A percentile compares a stretch with the other conserved stretches of the same genome.
phyloP scores from a whole-genome alignment of 2,113 vertebrate species.

The Procavia capensis region DNA sequence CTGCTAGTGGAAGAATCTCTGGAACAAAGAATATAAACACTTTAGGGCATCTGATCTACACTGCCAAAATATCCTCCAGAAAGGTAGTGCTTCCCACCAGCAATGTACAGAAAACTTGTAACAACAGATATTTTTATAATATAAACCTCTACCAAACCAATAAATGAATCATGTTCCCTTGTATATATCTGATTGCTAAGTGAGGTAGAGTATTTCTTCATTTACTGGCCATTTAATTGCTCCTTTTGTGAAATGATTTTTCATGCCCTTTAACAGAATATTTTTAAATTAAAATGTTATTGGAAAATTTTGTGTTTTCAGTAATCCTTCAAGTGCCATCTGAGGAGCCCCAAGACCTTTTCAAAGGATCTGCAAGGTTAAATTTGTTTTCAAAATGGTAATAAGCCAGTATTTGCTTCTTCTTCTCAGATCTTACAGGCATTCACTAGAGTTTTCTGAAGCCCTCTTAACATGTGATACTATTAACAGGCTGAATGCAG shows the following conservation, averaged over 20 bases:
- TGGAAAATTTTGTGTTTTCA: background rate
- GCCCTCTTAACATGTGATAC: background rate
- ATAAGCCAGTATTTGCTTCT: background rate
- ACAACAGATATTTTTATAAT: background rate
- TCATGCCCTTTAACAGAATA: background rate
- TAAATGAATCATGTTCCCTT: background rate
- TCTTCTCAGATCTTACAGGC: background rate
- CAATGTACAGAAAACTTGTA: background rate
- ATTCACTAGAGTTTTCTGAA: background rate
- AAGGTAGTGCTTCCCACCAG: background rate
- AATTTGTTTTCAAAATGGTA: background rate
- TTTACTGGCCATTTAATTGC: background rate
- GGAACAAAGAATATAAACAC: background rate
- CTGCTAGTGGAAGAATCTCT: background rate
- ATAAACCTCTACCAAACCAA: background rate
- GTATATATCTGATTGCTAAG: background rate
- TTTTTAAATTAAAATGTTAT: slow-evolving; percentile 34
- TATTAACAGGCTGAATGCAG: background rate
- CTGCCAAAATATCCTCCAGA: background rate
- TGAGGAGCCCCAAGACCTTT: background rate
- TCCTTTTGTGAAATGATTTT: slow-evolving; percentile 8
- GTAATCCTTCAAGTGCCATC: background rate
- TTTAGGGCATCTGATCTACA: background rate
- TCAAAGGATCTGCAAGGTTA: background rate
- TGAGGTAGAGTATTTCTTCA: background rate